phyloP scores from a whole-genome alignment of 2,888 invertebrate species.

The Aspidiotus destructor region DNA sequence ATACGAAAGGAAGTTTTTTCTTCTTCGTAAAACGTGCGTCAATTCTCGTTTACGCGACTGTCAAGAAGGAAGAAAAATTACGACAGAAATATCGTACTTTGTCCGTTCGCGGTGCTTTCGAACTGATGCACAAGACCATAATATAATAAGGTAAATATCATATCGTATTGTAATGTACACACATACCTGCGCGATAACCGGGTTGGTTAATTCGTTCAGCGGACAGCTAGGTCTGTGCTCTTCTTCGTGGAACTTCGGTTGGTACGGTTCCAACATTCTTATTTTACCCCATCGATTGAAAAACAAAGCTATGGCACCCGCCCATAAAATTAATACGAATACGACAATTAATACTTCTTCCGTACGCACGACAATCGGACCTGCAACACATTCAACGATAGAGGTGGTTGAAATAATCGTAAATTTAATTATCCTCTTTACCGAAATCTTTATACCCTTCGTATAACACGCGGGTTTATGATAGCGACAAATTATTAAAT shows the following conservation, averaged over 20 bases:
- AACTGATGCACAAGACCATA: too few relatives aligned
- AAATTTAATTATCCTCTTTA: background rate
- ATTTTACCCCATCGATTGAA: slow-evolving; percentile 94
- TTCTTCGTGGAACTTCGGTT: slow-evolving; percentile 78
- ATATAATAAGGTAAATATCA: too few relatives aligned
- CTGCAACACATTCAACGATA: slow-evolving; percentile 30
- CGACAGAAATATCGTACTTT: too few relatives aligned
- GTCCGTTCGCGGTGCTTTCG: too few relatives aligned
- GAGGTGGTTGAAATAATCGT: background rate
- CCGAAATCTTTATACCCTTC: background rate
- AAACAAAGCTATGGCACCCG: slow-evolving; percentile 78
- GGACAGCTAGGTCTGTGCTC: slow-evolving; percentile 66
- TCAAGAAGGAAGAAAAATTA: too few relatives aligned
- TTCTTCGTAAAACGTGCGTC: too few relatives aligned
- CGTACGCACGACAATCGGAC: slow-evolving; percentile 64
- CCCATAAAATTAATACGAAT: slow-evolving; percentile 75
- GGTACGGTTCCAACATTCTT: slow-evolving; percentile 82
- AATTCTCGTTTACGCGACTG: too few relatives aligned
- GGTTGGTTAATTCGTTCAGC: slow-evolving; percentile 50
- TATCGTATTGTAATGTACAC: background rate
- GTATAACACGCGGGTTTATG: background rate
- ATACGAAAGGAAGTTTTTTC: too few relatives aligned
- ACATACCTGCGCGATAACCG: slow-evolving; percentile 37
- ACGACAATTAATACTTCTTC: slow-evolving; percentile 78
- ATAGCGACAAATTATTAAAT: too few relatives aligned